phyloP scores from a whole-genome alignment of 2,113 vertebrate genomes.

The Tretioscincus oriximinensis region DNA sequence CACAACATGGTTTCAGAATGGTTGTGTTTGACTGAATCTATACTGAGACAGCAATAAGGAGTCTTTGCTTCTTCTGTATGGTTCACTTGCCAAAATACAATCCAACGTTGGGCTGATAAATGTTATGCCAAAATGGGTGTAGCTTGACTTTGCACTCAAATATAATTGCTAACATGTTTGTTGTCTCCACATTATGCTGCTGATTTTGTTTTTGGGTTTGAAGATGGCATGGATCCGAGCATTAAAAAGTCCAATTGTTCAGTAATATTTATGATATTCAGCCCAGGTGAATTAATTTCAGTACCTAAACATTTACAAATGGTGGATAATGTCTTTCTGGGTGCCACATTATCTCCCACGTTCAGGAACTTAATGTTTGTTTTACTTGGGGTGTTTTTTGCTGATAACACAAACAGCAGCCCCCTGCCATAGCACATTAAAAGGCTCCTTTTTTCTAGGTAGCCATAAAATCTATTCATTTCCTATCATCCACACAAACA shows the following conservation, averaged over 20 bases:
- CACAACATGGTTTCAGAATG: too few species aligned
- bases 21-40: too few species aligned
- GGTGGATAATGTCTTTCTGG: neutral
- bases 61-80: too few species aligned
- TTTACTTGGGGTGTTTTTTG: conserved; percentile 12
- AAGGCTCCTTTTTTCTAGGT: neutral
- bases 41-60: too few species aligned
- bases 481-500: conserved; percentile 8
- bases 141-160: neutral
- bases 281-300: conserved; percentile 5
- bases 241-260: neutral
- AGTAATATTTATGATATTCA: neutral
- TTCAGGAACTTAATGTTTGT: neutral
- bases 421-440: neutral
- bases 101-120: too few species aligned
- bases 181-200: neutral
- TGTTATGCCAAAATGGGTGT: too few species aligned
- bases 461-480: conserved; percentile 32
- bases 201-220: conserved; percentile 5
- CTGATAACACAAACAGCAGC: neutral
- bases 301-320: conserved; percentile 12
- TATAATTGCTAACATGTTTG: neutral
- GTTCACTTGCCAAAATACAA: too few species aligned
- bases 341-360: neutral
- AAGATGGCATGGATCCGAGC: neutral